phyloP scores from a whole-genome alignment of 1,140 invertebrate species.

The Aporrectodea caliginosa region DNA sequence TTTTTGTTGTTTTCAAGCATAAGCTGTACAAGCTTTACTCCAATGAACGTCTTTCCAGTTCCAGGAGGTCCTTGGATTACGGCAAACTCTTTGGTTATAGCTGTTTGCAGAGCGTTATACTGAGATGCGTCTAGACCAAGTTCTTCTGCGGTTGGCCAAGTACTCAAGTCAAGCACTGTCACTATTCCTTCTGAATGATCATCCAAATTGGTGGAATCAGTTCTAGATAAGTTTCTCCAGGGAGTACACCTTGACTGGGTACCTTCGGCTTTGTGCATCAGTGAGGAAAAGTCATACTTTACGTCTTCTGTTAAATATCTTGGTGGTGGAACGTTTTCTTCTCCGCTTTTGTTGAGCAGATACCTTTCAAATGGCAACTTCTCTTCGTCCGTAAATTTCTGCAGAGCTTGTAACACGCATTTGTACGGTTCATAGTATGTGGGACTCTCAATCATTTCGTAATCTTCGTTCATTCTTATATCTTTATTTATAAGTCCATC shows the following conservation, averaged over 20 bases:
- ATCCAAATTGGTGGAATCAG: constrained; percentile 30
- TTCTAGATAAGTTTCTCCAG: constrained; percentile 38
- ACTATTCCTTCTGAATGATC: constrained; percentile 59
- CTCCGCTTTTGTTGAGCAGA: too few species aligned
- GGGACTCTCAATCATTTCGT: constrained; percentile 55
- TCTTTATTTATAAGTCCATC: neutral
- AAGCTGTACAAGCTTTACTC: constrained; percentile 50
- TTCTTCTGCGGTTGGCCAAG: constrained; percentile 42
- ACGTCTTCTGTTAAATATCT: constrained; percentile 42
- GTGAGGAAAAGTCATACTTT: constrained; percentile 34
- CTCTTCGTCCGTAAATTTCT: constrained; percentile 43
- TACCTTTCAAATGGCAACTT: too few species aligned
- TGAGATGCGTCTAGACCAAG: constrained; percentile 56
- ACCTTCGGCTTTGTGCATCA: constrained; percentile 65
- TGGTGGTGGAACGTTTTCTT: constrained; percentile 53
- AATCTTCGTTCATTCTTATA: neutral
- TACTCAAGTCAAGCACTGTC: constrained; percentile 29
- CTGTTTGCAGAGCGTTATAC: constrained; percentile 53
- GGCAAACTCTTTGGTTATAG: constrained; percentile 58
- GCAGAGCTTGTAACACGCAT: constrained; percentile 53
- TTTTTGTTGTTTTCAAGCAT: constrained; percentile 62
- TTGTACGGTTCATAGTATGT: constrained; percentile 59
- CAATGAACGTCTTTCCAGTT: constrained; percentile 53
- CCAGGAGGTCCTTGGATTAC: constrained; percentile 67
- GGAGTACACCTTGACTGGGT: constrained; percentile 30